Evolutionary conservation across 2,797 vertebrate species (phyloP).

Genomic region (Phrynocephalus forsythii): DNA sequence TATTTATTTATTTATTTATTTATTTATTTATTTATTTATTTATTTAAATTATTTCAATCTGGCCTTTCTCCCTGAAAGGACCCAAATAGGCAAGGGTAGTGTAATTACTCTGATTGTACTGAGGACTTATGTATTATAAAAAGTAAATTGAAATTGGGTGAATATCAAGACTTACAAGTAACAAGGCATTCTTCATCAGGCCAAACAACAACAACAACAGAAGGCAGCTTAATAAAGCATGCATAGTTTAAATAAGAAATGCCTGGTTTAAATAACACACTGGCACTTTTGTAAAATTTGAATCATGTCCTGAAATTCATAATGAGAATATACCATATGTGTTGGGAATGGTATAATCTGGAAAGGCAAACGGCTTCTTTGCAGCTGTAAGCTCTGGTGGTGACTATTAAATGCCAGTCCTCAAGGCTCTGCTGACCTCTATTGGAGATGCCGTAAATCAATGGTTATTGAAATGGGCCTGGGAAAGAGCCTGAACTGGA

Average conservation of each 20-base stretch:
- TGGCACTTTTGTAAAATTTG: neutral
- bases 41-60: too few relatives aligned
- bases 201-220: neutral
- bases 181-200: neutral
- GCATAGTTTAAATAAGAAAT: neutral
- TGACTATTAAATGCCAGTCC: neutral
- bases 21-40: too few relatives aligned
- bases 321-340: neutral
- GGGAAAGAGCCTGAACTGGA: neutral
- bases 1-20: too few relatives aligned
- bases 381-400: neutral
- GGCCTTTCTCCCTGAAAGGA: too few relatives aligned
- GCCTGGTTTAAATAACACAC: neutral
- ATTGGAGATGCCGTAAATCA: slow-evolving; percentile 15
- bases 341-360: neutral
- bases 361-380: neutral
- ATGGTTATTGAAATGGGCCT: neutral
- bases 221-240: neutral
- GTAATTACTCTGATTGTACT: neutral
- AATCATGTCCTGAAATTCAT: neutral
- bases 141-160: neutral
- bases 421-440: slow-evolving; percentile 12
- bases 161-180: neutral
- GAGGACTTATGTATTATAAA: neutral
- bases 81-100: neutral